A percentile compares a stretch with the other conserved stretches of the same genome.
These are phyloP conservation scores for Mormyrops attenuatus DNA, from an alignment of 2,797 vertebrate genomes.

Conservation along the genomic window DNA sequence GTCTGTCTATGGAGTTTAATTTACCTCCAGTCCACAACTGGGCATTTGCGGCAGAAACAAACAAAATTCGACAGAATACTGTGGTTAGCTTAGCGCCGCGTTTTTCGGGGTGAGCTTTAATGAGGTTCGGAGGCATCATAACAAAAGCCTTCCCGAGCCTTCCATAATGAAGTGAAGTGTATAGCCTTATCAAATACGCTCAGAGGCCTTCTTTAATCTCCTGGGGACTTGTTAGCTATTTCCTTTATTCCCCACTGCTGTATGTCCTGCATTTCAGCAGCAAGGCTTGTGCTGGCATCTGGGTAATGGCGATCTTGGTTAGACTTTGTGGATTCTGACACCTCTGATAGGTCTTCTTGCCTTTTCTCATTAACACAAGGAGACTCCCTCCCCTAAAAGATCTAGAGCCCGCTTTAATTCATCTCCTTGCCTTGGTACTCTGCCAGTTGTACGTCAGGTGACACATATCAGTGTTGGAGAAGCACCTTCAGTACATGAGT, in stretches of 20 bases:
- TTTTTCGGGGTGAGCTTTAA: neutral
- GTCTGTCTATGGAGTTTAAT: slow-evolving; percentile 58
- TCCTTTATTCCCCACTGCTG: neutral
- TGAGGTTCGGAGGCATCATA: neutral
- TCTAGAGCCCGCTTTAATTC: neutral
- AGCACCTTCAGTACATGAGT: neutral
- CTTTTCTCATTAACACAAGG: neutral
- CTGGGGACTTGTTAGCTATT: neutral
- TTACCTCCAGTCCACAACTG: slow-evolving; percentile 32
- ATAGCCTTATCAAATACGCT: neutral
- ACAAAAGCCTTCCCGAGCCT: neutral
- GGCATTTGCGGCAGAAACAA: neutral
- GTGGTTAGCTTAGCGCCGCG: neutral
- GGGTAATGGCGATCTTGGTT: neutral
- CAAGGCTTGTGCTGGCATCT: neutral
- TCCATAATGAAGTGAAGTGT: neutral
- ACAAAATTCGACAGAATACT: slow-evolving; percentile 18
- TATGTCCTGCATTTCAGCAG: neutral
- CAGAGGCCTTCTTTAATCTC: neutral
- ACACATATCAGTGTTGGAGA: neutral
- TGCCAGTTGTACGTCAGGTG: neutral
- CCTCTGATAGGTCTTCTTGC: neutral
- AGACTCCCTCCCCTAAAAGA: neutral
- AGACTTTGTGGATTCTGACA: neutral
- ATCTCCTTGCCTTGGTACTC: neutral